These are phyloP conservation scores for Trididemnum clinides DNA, from an alignment of 23 tunicate species.

Conservation along the genomic window DNA sequence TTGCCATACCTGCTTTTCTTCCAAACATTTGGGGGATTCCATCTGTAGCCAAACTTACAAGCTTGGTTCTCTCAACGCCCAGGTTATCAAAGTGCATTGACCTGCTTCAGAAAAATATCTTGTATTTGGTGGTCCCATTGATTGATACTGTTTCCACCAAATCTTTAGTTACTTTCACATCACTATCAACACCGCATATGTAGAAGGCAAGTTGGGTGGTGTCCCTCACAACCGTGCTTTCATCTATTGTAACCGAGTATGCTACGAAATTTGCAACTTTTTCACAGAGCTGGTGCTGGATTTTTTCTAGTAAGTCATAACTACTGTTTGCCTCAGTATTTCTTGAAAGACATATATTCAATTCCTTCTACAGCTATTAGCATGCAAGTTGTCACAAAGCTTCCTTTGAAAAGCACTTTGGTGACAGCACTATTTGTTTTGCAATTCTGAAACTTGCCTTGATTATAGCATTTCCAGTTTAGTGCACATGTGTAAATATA, in stretches of 20 bases:
- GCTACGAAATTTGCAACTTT: too few relatives aligned
- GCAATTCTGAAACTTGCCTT: constrained; percentile 2
- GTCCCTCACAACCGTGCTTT: not conserved
- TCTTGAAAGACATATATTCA: not conserved
- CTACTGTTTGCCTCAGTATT: not conserved
- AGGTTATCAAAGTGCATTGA: not conserved
- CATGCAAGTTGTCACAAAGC: constrained; percentile 6
- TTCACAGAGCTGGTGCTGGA: not conserved
- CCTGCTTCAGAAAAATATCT: not conserved
- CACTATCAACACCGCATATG: constrained; percentile 4
- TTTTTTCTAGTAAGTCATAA: not conserved
- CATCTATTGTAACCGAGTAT: too few relatives aligned
- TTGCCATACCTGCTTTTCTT: constrained; percentile 10
- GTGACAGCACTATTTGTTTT: not conserved
- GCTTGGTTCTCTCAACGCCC: not conserved
- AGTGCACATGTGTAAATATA: not conserved
- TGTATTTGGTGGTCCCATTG: not conserved
- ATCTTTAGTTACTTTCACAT: not conserved
- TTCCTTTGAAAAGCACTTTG: not conserved
- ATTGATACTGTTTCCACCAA: not conserved
- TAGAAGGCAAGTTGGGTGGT: constrained; percentile 8
- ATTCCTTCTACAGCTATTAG: not conserved
- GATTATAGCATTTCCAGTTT: not conserved
- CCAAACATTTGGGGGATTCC: not conserved
- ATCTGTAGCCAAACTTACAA: not conserved